Evolutionary conservation across 2,888 invertebrate genomes (phyloP).

Genomic region (Bombylius discolor): DNA sequence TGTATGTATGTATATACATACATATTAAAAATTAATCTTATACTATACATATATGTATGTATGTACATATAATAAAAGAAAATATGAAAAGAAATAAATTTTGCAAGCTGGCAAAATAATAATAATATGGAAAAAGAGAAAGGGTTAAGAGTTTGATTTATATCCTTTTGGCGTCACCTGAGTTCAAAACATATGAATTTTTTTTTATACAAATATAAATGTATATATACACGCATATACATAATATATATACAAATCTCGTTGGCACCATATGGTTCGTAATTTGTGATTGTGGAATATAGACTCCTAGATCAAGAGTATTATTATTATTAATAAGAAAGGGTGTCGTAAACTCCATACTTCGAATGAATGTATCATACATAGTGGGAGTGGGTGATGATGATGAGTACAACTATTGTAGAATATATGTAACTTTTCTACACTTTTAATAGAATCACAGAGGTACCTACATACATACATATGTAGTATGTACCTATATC

Average conservation of each 20-base stretch:
- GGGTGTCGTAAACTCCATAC: slow-evolving; percentile 3
- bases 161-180: slow-evolving; percentile 6
- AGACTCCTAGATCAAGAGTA: too few species aligned
- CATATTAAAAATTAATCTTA: too few species aligned
- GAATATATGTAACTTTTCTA: slow-evolving; percentile 2
- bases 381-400: too few species aligned
- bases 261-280: slow-evolving; percentile 37
- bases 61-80: neutral
- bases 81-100: too few species aligned
- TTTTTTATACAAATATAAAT: neutral
- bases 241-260: slow-evolving; percentile 25
- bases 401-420: too few species aligned
- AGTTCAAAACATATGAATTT: neutral
- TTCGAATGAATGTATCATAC: neutral
- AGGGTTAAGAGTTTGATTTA: slow-evolving; percentile 8
- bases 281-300: slow-evolving; percentile 31
- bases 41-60: too few species aligned
- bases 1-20: too few species aligned
- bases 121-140: neutral
- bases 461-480: neutral
- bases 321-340: neutral
- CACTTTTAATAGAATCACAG: neutral
- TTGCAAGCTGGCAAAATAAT: too few species aligned
- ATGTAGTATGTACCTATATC: neutral
- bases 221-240: too few species aligned